These are phyloP conservation scores for Cossypha heuglini DNA, from an alignment of 2,797 vertebrate species.

Conservation along the genomic window DNA sequence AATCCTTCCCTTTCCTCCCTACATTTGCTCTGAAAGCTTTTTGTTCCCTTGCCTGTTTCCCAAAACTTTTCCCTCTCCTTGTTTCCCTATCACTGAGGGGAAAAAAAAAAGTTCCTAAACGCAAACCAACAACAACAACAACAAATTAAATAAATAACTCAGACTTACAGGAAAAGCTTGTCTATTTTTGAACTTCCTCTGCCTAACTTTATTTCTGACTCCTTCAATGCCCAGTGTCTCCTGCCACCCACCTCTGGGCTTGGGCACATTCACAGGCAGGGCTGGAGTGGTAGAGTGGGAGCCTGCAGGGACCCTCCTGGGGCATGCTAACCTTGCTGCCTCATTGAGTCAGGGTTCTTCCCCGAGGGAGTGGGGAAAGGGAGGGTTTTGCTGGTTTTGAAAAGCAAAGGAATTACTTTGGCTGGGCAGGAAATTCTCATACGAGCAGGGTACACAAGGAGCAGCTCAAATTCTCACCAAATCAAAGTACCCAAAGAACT, in stretches of 20 bases:
- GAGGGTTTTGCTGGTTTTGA: not conserved
- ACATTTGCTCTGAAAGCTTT: not conserved
- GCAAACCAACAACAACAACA: not conserved
- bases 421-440: not conserved
- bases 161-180: slow-evolving; percentile 47
- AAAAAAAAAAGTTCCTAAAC: not conserved
- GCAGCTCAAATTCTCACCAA: not conserved
- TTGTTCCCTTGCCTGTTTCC: not conserved
- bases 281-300: rapidly evolving
- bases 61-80: not conserved
- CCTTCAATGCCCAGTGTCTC: not conserved
- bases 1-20: not conserved
- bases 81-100: not conserved
- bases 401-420: not conserved
- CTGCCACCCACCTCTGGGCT: not conserved
- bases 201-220: slow-evolving; percentile 2
- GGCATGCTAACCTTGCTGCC: rapidly evolving
- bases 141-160: slow-evolving; percentile 8
- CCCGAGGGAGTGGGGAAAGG: not conserved
- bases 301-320: not conserved
- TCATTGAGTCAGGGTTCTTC: not conserved
- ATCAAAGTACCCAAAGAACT: not conserved
- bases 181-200: slow-evolving; percentile 67
- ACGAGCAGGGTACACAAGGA: not conserved
- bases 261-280: not conserved